Base-by-base conservation (phyloP, 2,113 vertebrate species). In the Stercorarius parasiticus region DNA sequence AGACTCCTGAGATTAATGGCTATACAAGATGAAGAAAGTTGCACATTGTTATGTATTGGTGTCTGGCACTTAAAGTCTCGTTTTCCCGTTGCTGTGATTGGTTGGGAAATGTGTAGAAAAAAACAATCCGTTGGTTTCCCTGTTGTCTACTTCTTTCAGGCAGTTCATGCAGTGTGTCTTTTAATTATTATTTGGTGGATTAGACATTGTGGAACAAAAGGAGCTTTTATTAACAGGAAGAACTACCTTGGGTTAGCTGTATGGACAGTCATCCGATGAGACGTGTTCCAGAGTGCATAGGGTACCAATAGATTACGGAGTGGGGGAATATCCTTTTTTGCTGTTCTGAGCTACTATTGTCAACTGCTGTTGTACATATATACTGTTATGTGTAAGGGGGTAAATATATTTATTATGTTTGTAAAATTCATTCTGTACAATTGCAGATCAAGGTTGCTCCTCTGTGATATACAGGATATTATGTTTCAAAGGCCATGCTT, bases 371-470 rank as follows among this genome's bases (percentile, higher is more conserved):
- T 99, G 98, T 98, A 98, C 98, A 98, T 98, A 97, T 97, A 98
- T 97, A 98, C 97, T 98, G 97, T 98, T 98, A 97, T 98, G 98
- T 98, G 98, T 98, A 98, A 98, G 98, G 98, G 94, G 98, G 97
- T 98, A 98, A 98, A 98, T 99, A 98, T 98, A 99, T 99, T 99
- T 99, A 98, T 98, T 98, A 99, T 98, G 98, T 99, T 99, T 98
- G 98, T 99, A 98, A 98, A 98, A 98, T 98, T 98, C 97, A 98
- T 98, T 98, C 98, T 98, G 98, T 98, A 98, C 98, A 97, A 98
- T 98, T 99, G 98, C 98, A 98, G 98, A 98, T 98, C 97, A 98
- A 98, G 97, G 97, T 98, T 98, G 97, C 98, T 98, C 97, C 98
- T 99, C 98, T 98, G 98, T 98, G 98, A 98, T 98, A 98, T 98